These are phyloP conservation scores for Enteromius radiatus DNA, from an alignment of 2,797 vertebrate species.

Conservation along the genomic window DNA sequence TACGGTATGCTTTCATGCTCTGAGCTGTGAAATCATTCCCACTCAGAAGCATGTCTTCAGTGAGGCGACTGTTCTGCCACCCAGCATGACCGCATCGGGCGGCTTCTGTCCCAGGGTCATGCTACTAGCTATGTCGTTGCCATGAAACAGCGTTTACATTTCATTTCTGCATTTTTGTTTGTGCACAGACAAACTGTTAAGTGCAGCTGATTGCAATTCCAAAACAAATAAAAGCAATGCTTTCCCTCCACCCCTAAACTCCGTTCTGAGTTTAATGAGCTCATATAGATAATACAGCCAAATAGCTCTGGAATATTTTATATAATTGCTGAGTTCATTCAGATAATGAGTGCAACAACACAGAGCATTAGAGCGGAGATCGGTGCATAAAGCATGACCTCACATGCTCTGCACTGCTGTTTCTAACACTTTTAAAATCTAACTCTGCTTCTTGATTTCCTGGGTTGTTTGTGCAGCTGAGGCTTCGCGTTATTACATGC, in stretches of 20 bases:
- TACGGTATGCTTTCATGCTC: constrained; percentile 72
- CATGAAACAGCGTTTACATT: constrained; percentile 14
- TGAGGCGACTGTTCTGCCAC: constrained; percentile 68
- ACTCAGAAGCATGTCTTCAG: constrained; percentile 79
- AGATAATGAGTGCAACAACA: constrained; percentile 28
- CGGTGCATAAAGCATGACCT: constrained; percentile 26
- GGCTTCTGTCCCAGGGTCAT: constrained; percentile 32
- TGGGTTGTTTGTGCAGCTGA: constrained; percentile 15
- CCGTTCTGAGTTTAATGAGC: constrained; percentile 25
- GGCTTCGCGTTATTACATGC: constrained; percentile 2
- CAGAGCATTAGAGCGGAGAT: constrained; percentile 20
- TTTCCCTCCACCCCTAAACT: neutral
- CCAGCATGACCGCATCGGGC: constrained; percentile 58
- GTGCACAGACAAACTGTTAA: constrained; percentile 10
- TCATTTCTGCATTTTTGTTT: constrained; percentile 47
- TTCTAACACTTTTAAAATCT: constrained; percentile 23
- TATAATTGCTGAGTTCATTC: constrained; percentile 40
- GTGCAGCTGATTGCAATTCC: constrained; percentile 29
- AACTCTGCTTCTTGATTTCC: constrained; percentile 30
- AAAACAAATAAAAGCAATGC: constrained; percentile 37
- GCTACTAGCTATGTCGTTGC: neutral
- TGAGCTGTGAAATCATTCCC: constrained; percentile 77
- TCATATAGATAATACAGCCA: constrained; percentile 27
- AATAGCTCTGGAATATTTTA: constrained; percentile 10
- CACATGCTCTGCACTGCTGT: neutral